Evolutionary conservation across 1,140 invertebrate genomes (phyloP).

Genomic region (Drosophila mauritiana): DNA sequence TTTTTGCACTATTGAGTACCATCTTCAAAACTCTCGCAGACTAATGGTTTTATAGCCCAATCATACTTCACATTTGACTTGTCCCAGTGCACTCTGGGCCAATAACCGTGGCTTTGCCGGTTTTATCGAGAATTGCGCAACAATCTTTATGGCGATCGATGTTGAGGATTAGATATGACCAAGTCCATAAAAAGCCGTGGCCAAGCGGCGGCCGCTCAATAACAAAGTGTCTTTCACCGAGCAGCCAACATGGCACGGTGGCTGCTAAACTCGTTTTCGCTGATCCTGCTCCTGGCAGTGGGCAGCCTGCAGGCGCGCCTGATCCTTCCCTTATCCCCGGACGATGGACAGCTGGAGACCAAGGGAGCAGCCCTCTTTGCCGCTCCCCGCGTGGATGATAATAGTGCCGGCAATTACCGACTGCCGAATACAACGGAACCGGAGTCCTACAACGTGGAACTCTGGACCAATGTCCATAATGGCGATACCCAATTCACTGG

Average conservation of each 20-base stretch:
- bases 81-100: conserved; percentile 13
- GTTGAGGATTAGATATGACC: conserved; percentile 56
- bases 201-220: conserved; percentile 17
- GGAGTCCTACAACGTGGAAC: conserved; percentile 87
- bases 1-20: background rate
- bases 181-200: conserved; percentile 51
- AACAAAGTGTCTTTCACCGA: conserved; percentile 86
- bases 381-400: conserved; percentile 53
- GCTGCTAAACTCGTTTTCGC: conserved; percentile 34
- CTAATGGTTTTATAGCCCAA: conserved; percentile 16
- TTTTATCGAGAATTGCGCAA: conserved; percentile 37
- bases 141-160: conserved; percentile 49
- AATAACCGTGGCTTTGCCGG: background rate
- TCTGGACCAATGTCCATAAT: conserved; percentile 87
- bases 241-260: conserved; percentile 88
- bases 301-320: conserved; percentile 44
- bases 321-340: conserved; percentile 19
- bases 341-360: conserved; percentile 58
- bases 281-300: conserved; percentile 49
- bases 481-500: conserved; percentile 86
- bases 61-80: conserved; percentile 2
- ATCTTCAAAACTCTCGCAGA: background rate
- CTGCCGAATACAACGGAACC: conserved; percentile 87
- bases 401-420: conserved; percentile 84
- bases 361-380: conserved; percentile 27